phyloP scores from a whole-genome alignment of 2,113 vertebrate species.

The Phrynosoma blainvillii region DNA sequence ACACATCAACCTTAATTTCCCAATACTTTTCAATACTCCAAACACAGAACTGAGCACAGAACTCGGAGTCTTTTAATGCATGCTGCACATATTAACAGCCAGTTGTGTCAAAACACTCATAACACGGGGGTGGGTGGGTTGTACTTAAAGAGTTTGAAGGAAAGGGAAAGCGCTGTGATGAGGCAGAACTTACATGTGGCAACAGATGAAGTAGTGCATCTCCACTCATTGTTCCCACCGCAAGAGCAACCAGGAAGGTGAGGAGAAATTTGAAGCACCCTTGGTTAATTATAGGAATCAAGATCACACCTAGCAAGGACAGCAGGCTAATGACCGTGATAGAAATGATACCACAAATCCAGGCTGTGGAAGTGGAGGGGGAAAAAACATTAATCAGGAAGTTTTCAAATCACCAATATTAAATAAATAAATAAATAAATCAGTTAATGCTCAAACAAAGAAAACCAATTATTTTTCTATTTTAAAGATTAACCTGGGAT shows the following conservation, averaged over 20 bases:
- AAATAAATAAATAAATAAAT: conserved; percentile 13
- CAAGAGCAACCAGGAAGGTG: conserved; percentile 97
- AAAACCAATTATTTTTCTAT: background rate
- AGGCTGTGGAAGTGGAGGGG: conserved; percentile 75
- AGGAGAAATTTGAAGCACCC: conserved; percentile 99
- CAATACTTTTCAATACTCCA: background rate
- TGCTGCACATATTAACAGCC: background rate
- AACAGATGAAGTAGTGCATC: conserved; percentile 96
- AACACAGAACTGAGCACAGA: conserved; percentile 4
- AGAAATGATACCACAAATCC: conserved; percentile 94
- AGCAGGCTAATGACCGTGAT: conserved; percentile 98
- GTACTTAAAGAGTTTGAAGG: background rate
- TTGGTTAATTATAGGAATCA: conserved; percentile 97
- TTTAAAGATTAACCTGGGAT: background rate
- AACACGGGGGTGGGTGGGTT: background rate
- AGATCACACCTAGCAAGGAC: conserved; percentile 93
- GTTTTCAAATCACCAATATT: conserved; percentile 47
- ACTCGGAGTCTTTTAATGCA: background rate
- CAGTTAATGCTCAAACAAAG: conserved; percentile 34
- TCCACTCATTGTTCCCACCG: conserved; percentile 97
- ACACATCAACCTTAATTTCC: background rate
- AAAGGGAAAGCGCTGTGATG: background rate
- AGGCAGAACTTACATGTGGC: conserved; percentile 87
- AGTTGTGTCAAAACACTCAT: too few relatives aligned
- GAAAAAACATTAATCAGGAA: conserved; percentile 60